Base-by-base conservation (phyloP, 2,113 vertebrate genomes). In the Plestiodon gilberti region DNA sequence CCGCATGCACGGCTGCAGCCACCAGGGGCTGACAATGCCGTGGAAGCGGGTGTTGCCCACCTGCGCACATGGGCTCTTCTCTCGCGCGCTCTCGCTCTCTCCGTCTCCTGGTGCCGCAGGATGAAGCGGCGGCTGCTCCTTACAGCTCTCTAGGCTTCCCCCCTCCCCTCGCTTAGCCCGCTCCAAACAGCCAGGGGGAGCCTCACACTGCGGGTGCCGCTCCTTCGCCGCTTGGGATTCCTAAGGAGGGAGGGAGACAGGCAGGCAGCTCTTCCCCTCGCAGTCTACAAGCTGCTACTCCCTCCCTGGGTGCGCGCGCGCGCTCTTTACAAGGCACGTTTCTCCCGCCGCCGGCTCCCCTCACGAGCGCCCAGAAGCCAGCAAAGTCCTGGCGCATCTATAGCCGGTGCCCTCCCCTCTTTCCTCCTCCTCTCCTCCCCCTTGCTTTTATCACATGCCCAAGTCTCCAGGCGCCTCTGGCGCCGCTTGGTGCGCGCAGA, bases 91-190 rank as follows among this genome's bases (percentile, higher is more conserved):
- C 81, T 10, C 64, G 13, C 70, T 76, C 35, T 17, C 33, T 4
- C 65, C 3, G 85, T 70, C 79, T 81, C 87, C 87, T 81, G 87
- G 83, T 93, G 92, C 92, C 88, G 93, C 93, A 89, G 92, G 78
- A 89, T 76, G 86, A 90, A 87, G 89, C 84, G 73, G 90, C 65
- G 78, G 57, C 71, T 61, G 65, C 78, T 82, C 79, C 79, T 52
- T 40, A 67, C 80, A 52, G 85, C 76, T 40, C 64, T 9, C 70
- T 61, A 80, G 38, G 43, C 81, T 67, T 55, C 73, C 40, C 43
- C 55, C 64, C 5, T 3, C 67, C 23, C 6, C 5, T 80, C 48
- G 20, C 13, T 25, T 18, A 69, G 64, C 81, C 71, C 59, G 80
- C 62, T 65, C 89, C 85, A 75, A 69, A 30, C 88, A 87, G 91